A percentile compares a stretch with the other conserved stretches of the same genome.
Evolutionary conservation across 2,888 invertebrate species (phyloP).

Genomic region (Trichopria drosophilae): DNA sequence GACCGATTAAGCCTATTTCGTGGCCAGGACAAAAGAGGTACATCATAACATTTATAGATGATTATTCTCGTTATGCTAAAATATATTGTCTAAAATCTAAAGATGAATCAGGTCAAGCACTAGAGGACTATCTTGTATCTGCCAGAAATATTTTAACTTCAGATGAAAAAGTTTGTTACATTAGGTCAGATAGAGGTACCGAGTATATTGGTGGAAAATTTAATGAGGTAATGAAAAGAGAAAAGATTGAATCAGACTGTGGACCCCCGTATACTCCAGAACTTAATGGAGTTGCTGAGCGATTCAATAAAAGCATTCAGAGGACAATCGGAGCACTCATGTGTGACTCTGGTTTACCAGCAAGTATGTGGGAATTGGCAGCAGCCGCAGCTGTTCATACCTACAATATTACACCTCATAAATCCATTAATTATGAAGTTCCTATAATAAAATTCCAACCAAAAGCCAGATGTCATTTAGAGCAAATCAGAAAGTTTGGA

Average conservation of each 20-base stretch:
- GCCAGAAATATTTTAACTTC: constrained; percentile 28
- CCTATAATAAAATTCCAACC: constrained; percentile 23
- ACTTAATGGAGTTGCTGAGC: constrained; percentile 30
- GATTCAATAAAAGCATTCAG: constrained; percentile 27
- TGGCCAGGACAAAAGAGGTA: constrained; percentile 29
- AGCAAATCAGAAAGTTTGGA: constrained; percentile 24
- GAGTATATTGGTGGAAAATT: constrained; percentile 26
- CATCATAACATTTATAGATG: constrained; percentile 32
- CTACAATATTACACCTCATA: constrained; percentile 33
- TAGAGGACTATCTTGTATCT: constrained; percentile 29
- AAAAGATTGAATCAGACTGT: constrained; percentile 13
- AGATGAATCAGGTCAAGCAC: constrained; percentile 27
- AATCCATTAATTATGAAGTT: constrained; percentile 15
- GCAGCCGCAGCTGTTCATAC: constrained; percentile 28
- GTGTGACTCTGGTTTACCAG: constrained; percentile 26
- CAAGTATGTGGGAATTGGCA: constrained; percentile 32
- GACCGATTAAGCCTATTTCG: constrained; percentile 33
- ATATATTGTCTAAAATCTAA: constrained; percentile 32
- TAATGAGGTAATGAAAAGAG: constrained; percentile 13
- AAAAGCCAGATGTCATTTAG: constrained; percentile 16
- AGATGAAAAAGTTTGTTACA: constrained; percentile 33
- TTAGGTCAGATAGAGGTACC: constrained; percentile 33
- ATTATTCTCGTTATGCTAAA: constrained; percentile 31
- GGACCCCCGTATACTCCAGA: constrained; percentile 16
- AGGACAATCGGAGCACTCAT: constrained; percentile 24